Evolutionary conservation across 2,113 vertebrate genomes (phyloP).

Genomic region (Dissostichus mawsoni): DNA sequence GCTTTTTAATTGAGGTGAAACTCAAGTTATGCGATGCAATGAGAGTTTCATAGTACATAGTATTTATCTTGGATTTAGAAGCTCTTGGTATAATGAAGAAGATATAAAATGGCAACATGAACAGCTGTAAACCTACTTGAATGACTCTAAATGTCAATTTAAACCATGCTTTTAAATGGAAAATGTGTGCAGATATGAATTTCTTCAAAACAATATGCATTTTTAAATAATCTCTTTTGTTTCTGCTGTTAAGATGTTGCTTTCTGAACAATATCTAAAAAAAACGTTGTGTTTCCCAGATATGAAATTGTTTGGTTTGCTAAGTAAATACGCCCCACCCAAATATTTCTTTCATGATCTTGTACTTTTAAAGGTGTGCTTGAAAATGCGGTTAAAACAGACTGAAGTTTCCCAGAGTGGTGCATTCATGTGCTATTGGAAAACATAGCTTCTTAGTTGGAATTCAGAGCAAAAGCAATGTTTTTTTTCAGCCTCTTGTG

Average conservation of each 20-base stretch:
- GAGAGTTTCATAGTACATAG: neutral
- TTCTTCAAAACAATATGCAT: neutral
- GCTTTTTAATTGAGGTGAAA: neutral
- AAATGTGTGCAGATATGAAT: neutral
- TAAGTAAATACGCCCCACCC: neutral
- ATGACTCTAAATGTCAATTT: neutral
- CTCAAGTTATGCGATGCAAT: neutral
- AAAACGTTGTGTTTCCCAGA: neutral
- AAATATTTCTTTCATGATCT: neutral
- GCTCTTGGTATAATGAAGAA: neutral
- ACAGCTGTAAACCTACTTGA: neutral
- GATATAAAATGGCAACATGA: neutral
- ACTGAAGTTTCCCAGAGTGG: too few relatives aligned
- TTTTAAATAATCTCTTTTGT: neutral
- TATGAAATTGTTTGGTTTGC: neutral
- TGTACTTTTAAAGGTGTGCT: neutral
- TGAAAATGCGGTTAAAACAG: neutral
- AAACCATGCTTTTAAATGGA: neutral
- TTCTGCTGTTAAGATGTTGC: neutral
- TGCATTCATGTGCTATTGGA: neutral
- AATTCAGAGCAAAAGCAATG: neutral
- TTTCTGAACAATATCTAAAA: neutral
- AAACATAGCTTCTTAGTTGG: neutral
- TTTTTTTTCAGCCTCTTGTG: too few relatives aligned
- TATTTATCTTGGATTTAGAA: neutral